phyloP scores from a whole-genome alignment of 2,113 vertebrate genomes.

The Aegotheles bennettii region DNA sequence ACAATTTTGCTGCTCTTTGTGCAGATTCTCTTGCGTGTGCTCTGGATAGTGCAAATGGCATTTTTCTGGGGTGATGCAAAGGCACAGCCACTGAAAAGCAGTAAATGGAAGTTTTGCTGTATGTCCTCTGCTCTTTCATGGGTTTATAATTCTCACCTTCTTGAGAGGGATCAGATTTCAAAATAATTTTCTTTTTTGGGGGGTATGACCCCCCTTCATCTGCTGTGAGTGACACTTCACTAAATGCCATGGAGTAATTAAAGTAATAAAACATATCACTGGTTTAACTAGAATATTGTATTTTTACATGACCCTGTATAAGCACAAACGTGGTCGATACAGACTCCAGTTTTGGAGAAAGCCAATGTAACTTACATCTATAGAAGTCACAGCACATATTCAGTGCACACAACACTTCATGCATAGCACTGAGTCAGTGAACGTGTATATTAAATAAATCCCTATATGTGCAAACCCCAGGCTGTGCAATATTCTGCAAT shows the following conservation, averaged over 20 bases:
- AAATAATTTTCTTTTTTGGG: not conserved
- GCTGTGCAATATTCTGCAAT: not conserved
- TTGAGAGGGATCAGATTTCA: too few species aligned
- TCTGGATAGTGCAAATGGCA: rapidly evolving
- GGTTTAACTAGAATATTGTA: not conserved
- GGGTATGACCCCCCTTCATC: too few species aligned
- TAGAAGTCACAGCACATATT: not conserved
- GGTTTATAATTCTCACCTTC: not conserved
- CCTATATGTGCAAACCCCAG: not conserved
- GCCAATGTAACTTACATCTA: rapidly evolving
- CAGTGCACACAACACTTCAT: too few species aligned
- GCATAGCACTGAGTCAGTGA: not conserved
- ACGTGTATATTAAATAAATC: not conserved
- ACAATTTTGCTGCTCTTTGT: not conserved
- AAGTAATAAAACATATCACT: not conserved
- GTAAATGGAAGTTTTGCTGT: not conserved
- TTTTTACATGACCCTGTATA: not conserved
- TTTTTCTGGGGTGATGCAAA: not conserved
- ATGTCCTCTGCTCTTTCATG: not conserved
- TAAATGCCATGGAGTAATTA: not conserved
- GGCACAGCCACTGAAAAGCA: not conserved
- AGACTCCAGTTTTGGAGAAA: not conserved
- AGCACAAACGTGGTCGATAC: not conserved
- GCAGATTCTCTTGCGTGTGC: not conserved
- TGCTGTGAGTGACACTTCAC: not conserved